Evolutionary conservation across 2,113 vertebrate species (phyloP).

Genomic region (Muscicapa adusta): DNA sequence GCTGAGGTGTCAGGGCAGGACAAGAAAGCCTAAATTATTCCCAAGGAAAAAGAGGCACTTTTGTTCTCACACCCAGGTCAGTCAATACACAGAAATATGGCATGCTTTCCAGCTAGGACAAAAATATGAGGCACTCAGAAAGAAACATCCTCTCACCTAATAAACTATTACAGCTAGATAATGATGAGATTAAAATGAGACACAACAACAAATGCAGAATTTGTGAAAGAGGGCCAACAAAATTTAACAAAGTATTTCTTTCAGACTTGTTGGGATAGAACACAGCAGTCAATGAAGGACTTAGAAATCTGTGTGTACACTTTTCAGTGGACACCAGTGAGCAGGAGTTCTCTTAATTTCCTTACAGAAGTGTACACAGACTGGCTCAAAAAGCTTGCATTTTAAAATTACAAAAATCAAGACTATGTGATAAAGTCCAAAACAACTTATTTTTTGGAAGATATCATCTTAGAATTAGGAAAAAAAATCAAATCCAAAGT

Average conservation of each 20-base stretch:
- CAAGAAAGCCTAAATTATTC: neutral
- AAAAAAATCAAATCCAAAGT: neutral
- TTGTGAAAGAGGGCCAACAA: neutral
- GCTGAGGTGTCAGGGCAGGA: neutral
- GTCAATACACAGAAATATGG: neutral
- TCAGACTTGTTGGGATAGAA: neutral
- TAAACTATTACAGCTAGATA: neutral
- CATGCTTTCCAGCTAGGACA: neutral
- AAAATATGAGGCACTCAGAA: neutral
- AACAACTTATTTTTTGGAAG: neutral
- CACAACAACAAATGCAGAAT: neutral
- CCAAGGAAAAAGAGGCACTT: neutral
- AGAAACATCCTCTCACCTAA: neutral
- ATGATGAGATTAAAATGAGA: neutral
- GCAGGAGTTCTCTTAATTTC: neutral
- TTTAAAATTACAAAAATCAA: neutral
- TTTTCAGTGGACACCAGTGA: neutral
- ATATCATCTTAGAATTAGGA: neutral
- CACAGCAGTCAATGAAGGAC: rapidly evolving
- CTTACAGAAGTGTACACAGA: neutral
- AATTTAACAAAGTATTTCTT: neutral
- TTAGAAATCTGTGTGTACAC: neutral
- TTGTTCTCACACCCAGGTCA: neutral
- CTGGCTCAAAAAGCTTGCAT: neutral
- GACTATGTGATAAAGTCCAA: neutral